These are phyloP conservation scores for Cyprinus carpio DNA, from an alignment of 2,113 vertebrate genomes.

Conservation along the genomic window DNA sequence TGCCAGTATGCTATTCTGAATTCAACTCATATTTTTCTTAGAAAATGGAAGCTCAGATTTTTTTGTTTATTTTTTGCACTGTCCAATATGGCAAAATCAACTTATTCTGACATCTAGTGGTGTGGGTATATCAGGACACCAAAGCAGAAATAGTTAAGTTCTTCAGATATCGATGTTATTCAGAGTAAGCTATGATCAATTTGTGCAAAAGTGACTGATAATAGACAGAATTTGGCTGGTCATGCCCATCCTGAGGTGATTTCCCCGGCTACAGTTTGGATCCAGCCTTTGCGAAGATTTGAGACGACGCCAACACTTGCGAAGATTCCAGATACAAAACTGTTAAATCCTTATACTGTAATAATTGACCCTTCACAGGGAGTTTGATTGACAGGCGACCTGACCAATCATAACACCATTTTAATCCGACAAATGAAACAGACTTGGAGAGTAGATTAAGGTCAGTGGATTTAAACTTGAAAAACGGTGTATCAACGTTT, in stretches of 20 bases:
- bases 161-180: not conserved
- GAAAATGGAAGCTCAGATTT: not conserved
- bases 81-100: not conserved
- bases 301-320: too few species aligned
- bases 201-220: not conserved
- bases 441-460: too few species aligned
- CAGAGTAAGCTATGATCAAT: not conserved
- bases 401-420: too few species aligned
- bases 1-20: not conserved
- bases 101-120: not conserved
- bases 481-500: too few species aligned
- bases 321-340: too few species aligned
- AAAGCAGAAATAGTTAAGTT: not conserved
- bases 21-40: conserved; percentile 1
- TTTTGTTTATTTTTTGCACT: not conserved
- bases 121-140: not conserved
- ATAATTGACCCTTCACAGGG: too few species aligned
- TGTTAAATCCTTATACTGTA: too few species aligned
- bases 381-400: too few species aligned
- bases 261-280: too few species aligned
- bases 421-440: too few species aligned
- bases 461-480: too few species aligned
- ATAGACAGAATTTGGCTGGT: not conserved
- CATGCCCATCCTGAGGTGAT: not conserved
- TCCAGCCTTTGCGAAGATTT: too few species aligned